These are phyloP conservation scores for Psittacula echo DNA, from an alignment of 2,797 vertebrate species.

Conservation along the genomic window DNA sequence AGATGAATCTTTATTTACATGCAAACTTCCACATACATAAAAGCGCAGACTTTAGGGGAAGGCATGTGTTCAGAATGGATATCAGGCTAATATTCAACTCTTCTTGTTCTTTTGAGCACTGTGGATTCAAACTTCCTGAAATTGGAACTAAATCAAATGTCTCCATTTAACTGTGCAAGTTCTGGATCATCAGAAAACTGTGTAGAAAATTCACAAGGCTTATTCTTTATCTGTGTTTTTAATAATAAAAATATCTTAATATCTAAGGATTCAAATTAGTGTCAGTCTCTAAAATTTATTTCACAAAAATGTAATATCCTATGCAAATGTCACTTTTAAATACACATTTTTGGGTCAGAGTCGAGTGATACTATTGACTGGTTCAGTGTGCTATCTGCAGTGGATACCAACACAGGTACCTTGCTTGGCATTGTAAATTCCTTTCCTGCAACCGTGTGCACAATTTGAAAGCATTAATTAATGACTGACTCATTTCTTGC, in stretches of 20 bases:
- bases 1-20: background rate
- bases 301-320: background rate
- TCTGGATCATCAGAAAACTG: background rate
- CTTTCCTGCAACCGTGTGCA: background rate
- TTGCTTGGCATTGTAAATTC: background rate
- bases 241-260: background rate
- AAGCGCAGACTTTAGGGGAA: background rate
- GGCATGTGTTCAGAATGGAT: background rate
- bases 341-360: background rate
- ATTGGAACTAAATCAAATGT: background rate
- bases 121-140: background rate
- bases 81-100: background rate
- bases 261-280: background rate
- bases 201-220: background rate
- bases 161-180: background rate
- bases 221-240: background rate
- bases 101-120: background rate
- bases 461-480: background rate
- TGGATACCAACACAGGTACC: background rate
- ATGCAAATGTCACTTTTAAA: background rate
- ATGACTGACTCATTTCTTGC: background rate
- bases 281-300: background rate
- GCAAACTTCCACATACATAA: background rate
- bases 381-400: background rate
- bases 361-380: background rate